phyloP scores from a whole-genome alignment of 2,888 invertebrate species.

The Gerris lacustris region DNA sequence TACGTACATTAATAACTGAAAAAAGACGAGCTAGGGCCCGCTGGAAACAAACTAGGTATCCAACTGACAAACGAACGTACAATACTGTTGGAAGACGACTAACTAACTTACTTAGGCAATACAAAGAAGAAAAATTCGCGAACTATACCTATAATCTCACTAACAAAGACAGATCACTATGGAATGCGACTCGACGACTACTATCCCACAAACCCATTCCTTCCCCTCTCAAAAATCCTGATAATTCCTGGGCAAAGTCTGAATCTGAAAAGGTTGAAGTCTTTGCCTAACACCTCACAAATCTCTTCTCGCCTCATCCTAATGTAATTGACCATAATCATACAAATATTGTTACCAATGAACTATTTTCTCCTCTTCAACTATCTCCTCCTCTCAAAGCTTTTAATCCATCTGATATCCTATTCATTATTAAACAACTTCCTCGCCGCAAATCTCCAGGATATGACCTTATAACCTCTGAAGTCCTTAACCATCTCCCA shows the following conservation, averaged over 20 bases:
- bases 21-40: slow-evolving; percentile 12
- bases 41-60: slow-evolving; percentile 12
- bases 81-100: neutral
- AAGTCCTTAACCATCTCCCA: slow-evolving; percentile 28
- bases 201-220: slow-evolving; percentile 11
- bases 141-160: neutral
- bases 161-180: slow-evolving; percentile 6
- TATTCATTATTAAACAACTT: slow-evolving; percentile 17
- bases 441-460: slow-evolving; percentile 26
- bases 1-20: slow-evolving; percentile 11
- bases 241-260: slow-evolving; percentile 11
- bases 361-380: slow-evolving; percentile 16
- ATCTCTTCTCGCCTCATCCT: slow-evolving; percentile 20
- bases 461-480: slow-evolving; percentile 25
- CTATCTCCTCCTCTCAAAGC: slow-evolving; percentile 15
- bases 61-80: neutral
- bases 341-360: slow-evolving; percentile 5
- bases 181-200: neutral
- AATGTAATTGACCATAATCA: slow-evolving; percentile 10
- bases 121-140: neutral
- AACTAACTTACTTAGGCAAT: neutral
- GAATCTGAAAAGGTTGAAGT: slow-evolving; percentile 18
- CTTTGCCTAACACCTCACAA: slow-evolving; percentile 18
- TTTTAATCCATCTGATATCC: slow-evolving; percentile 22
- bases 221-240: neutral